Base-by-base conservation (phyloP, 2,797 vertebrate species). In the Pangasius krempfi region DNA sequence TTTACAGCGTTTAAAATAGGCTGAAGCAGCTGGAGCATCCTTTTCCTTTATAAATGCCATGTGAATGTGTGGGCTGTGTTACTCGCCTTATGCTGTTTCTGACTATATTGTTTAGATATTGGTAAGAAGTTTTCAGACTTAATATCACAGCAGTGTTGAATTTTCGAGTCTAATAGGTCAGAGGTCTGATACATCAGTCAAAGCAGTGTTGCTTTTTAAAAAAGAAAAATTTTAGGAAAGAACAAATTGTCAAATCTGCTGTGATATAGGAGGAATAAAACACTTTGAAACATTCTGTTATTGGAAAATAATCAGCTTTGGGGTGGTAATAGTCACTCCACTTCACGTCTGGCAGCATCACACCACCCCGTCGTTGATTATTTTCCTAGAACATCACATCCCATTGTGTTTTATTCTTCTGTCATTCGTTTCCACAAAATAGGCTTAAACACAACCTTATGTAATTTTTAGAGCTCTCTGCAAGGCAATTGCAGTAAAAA, bases 21-120 rank as follows among this genome's bases (percentile, higher is more conserved):
- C 72, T 84, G 62, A 64, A 89, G 81, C 62, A 78, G 72, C 80
- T 91, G 37, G 68, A 87, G 64, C 62, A 83, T 30, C 62, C 20
- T 66, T 72, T 82, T 78, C 44, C n/a, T 50, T 13, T 56, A n/a
- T 64, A n/a, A 20, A 72, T 70, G 25, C 30, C 12, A 86, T 78
- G 84, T 86, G 70, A 14, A 66, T 4, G 4, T 30, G 44, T 20
- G 7, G 44, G 44, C 82, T n/a, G 10, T 22, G 82, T 18, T 44
- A 44, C n/a, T 68, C n/a, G 44, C 56, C 27, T 8, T 22, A 9
- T 13, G 56, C 80, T 64, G 73, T 37, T 86, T 54, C 40, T 30
- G 30, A 44, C 16, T 25, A 22, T 79, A 62, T 85, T 75, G 87
- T 62, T 10, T 84, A 50, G 8, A 84, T n/a, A 86, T 87, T 66